phyloP scores from a whole-genome alignment of 1,140 invertebrate species.

The Drosophila eugracilis region DNA sequence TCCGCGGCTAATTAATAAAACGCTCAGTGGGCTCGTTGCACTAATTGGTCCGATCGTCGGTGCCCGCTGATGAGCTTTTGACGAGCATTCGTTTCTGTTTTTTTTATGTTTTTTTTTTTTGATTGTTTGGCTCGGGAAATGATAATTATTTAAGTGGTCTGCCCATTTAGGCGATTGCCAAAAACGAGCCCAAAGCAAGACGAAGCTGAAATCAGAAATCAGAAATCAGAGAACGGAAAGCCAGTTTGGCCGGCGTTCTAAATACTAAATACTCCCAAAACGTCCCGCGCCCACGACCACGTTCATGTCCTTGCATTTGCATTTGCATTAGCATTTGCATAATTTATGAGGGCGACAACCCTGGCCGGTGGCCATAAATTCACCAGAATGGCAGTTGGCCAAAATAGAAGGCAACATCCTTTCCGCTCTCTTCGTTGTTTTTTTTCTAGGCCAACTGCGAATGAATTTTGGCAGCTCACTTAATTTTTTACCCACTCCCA shows the following conservation, averaged over 20 bases:
- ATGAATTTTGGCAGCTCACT: constrained; percentile 55
- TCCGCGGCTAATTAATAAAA: constrained; percentile 74
- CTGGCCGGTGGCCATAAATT: constrained; percentile 66
- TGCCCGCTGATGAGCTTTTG: constrained; percentile 75
- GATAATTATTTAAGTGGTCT: constrained; percentile 81
- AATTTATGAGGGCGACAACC: constrained; percentile 79
- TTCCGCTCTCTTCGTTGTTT: too few species aligned
- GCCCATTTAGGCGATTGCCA: constrained; percentile 64
- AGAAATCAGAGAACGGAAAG: constrained; percentile 3
- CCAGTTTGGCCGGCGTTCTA: too few species aligned
- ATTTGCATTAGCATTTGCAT: constrained; percentile 75
- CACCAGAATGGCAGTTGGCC: constrained; percentile 37
- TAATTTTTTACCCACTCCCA: constrained; percentile 13
- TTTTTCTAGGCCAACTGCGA: constrained; percentile 33
- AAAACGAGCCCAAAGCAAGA: constrained; percentile 41
- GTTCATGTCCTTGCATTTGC: constrained; percentile 41
- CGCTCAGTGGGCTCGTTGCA: constrained; percentile 65
- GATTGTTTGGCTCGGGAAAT: constrained; percentile 55
- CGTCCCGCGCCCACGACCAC: neutral
- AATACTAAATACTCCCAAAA: too few species aligned
- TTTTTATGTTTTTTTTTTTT: neutral
- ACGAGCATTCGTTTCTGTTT: constrained; percentile 44
- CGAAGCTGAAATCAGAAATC: neutral
- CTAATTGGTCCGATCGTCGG: constrained; percentile 74
- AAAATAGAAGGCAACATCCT: constrained; percentile 31